phyloP scores from a whole-genome alignment of 2,113 vertebrate genomes.

The Chiloscyllium plagiosum region DNA sequence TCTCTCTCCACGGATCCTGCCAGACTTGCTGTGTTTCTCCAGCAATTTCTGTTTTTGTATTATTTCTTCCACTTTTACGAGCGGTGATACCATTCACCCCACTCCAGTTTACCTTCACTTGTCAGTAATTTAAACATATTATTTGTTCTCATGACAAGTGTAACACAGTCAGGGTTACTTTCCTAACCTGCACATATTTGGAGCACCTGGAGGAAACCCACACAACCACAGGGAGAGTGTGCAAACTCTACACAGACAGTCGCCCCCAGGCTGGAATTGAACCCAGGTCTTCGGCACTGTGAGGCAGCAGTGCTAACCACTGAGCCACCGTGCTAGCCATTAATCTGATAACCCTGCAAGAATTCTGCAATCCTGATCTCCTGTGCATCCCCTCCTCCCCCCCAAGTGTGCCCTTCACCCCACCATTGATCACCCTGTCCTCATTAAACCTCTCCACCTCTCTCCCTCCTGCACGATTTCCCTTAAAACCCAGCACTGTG shows the following conservation, averaged over 20 bases:
- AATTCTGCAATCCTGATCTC: not conserved
- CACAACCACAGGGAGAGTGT: no score
- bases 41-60: no score
- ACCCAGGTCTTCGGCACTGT: no score
- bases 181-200: not conserved
- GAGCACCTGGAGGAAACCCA: no score
- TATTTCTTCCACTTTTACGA: not conserved
- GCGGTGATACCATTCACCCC: not conserved
- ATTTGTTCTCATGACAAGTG: not conserved
- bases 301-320: no score
- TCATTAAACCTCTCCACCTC: not conserved
- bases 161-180: not conserved
- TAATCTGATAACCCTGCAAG: not conserved
- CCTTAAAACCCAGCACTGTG: not conserved
- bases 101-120: not conserved
- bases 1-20: no score
- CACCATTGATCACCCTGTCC: not conserved
- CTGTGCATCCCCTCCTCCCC: rapidly evolving
- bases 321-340: no score
- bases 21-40: no score
- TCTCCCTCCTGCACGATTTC: not conserved
- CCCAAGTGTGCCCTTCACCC: not conserved
- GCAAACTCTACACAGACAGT: no score
- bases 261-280: no score
- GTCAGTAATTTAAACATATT: not conserved